phyloP scores from a whole-genome alignment of 1,140 invertebrate genomes.

The Lepidurus apus region DNA sequence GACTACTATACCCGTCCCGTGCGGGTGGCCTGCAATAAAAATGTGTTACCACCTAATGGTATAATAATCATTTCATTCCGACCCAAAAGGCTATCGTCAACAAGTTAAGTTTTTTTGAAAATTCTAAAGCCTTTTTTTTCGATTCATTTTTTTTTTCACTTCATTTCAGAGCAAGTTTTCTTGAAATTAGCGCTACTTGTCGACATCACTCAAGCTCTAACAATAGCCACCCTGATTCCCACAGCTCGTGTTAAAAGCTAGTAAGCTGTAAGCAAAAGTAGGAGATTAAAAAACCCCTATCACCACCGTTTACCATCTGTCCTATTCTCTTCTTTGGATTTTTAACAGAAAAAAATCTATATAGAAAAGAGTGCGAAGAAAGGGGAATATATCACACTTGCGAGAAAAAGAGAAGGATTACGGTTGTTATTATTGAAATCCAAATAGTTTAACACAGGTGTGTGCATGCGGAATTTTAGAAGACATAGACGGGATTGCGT shows the following conservation, averaged over 20 bases:
- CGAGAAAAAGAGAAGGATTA: too few relatives aligned
- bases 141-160: too few relatives aligned
- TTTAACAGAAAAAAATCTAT: neutral
- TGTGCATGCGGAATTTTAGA: too few relatives aligned
- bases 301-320: slow-evolving; percentile 9
- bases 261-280: slow-evolving; percentile 15
- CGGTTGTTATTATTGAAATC: too few relatives aligned
- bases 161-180: neutral
- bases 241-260: neutral
- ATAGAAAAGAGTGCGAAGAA: too few relatives aligned
- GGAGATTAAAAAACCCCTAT: slow-evolving; percentile 5
- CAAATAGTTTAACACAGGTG: too few relatives aligned
- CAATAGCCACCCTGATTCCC: slow-evolving; percentile 14
- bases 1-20: neutral
- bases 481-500: too few relatives aligned
- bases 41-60: slow-evolving; percentile 12
- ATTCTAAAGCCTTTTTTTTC: too few relatives aligned
- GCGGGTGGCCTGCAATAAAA: slow-evolving; percentile 18
- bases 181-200: neutral
- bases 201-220: slow-evolving; percentile 5
- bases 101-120: neutral
- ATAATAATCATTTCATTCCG: slow-evolving; percentile 1
- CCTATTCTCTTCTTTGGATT: neutral
- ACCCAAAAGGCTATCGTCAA: neutral
- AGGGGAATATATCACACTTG: too few relatives aligned